Evolutionary conservation across 1,140 invertebrate genomes (phyloP).

Genomic region (Drosophila arizonae): DNA sequence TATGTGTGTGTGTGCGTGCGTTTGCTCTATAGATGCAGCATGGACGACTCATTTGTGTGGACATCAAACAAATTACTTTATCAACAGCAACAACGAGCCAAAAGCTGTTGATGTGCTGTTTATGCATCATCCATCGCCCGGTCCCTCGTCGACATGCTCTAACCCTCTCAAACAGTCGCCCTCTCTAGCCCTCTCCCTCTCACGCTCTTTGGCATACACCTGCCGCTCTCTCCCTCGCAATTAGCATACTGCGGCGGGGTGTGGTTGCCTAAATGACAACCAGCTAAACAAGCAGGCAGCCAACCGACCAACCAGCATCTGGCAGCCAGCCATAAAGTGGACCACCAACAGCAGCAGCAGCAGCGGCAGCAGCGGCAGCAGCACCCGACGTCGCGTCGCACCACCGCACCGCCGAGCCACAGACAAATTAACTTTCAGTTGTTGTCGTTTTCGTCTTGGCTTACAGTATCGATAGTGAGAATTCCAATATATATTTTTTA

Average conservation of each 20-base stretch:
- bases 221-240: slow-evolving; percentile 64
- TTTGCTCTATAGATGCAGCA: slow-evolving; percentile 51
- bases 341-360: slow-evolving; percentile 69
- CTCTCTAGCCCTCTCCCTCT: slow-evolving; percentile 13
- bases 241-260: slow-evolving; percentile 73
- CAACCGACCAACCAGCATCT: slow-evolving; percentile 60
- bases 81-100: slow-evolving; percentile 61
- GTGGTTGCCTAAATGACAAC: slow-evolving; percentile 64
- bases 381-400: slow-evolving; percentile 6
- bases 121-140: slow-evolving; percentile 25
- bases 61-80: slow-evolving; percentile 81
- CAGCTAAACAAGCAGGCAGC: slow-evolving; percentile 36
- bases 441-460: slow-evolving; percentile 19
- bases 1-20: slow-evolving; percentile 31
- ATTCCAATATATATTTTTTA: slow-evolving; percentile 71
- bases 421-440: slow-evolving; percentile 50
- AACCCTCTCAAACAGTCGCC: slow-evolving; percentile 15
- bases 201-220: slow-evolving; percentile 15
- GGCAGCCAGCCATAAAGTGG: slow-evolving; percentile 73
- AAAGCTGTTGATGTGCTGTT: slow-evolving; percentile 53
- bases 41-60: slow-evolving; percentile 62
- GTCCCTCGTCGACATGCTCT: slow-evolving; percentile 17
- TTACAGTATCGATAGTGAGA: slow-evolving; percentile 51
- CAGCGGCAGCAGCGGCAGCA: slow-evolving; percentile 3
- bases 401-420: slow-evolving; percentile 27